Base-by-base conservation (phyloP, 2,797 vertebrate species). In the Coccyzus lansbergi region DNA sequence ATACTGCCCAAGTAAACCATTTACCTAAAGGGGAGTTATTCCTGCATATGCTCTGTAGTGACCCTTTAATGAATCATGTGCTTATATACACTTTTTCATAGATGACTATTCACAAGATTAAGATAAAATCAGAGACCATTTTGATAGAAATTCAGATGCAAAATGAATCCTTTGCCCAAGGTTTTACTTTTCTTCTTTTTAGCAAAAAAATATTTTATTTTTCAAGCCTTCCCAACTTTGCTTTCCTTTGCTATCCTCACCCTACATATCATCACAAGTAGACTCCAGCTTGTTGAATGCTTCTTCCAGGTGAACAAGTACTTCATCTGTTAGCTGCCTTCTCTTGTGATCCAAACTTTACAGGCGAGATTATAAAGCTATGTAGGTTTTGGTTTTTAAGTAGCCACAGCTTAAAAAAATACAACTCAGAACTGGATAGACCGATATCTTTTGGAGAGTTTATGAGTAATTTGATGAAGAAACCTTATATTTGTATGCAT, bases 181-280 rank as follows among this genome's bases (percentile, higher is more conserved):
- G 24, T 81, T 96, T 96, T 65, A 59, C 51, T 96, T 97, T 96
- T 94, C 95, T 95, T 88, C 79, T 95, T 97, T 88, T 96, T 98
- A 97, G 97, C 88, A 93, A 90, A 96, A 97, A 97, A 97, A 96
- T 97, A 95, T 97, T 97, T 97, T 97, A 97, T 97, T 97, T 97
- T 97, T 98, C 97, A 98, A 98, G 95, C 95, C 97, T 97, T 98
- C 95, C 86, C 52, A 52, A 96, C 94, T 97, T 98, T 97, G 95
- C 92, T 97, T 97, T 98, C 95, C 94, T 97, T 98, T 97, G 93
- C 95, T 98, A 96, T 97, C 97, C 96, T 98, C 89, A 97, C 97
- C 96, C 95, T 97, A 96, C 97, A 97, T 96, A 97, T 92, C 95
- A 97, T 97, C 97, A 97, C 96, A 97, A 96, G 87, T 95, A 97